These are phyloP conservation scores for Paguma larvata DNA, from an alignment of 2,797 vertebrate genomes.

Conservation along the genomic window DNA sequence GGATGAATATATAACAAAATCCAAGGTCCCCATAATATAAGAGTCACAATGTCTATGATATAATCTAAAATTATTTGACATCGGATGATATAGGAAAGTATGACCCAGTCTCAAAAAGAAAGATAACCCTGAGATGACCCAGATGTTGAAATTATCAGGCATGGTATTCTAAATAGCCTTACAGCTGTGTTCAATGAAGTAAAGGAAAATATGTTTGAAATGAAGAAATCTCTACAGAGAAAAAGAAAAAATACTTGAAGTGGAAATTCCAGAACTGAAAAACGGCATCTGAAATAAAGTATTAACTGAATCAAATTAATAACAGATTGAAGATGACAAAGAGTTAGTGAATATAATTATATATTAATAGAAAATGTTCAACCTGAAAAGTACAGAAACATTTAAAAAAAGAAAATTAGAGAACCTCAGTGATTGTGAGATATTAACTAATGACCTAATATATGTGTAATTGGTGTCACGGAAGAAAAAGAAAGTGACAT, in stretches of 20 bases:
- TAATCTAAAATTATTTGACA: background rate
- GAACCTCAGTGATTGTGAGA: background rate
- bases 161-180: background rate
- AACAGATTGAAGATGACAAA: background rate
- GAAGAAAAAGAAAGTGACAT: background rate
- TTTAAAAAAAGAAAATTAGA: background rate
- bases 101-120: background rate
- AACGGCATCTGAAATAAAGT: background rate
- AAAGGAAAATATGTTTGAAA: background rate
- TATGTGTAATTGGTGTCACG: background rate
- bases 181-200: background rate
- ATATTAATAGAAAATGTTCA: background rate
- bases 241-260: background rate
- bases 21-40: background rate
- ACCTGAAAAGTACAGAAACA: background rate
- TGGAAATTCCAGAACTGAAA: conserved; percentile 36
- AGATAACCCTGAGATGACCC: background rate
- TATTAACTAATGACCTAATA: background rate
- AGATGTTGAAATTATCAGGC: background rate
- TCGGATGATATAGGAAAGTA: background rate
- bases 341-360: background rate
- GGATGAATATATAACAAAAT: background rate
- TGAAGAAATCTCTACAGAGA: background rate
- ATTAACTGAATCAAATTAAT: background rate
- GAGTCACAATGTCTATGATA: background rate